Percentiles rank a stretch among this genome's conserved stretches.
Evolutionary conservation across 1,140 invertebrate genomes (phyloP).

Genomic region (Pachypeltis micranthus): DNA sequence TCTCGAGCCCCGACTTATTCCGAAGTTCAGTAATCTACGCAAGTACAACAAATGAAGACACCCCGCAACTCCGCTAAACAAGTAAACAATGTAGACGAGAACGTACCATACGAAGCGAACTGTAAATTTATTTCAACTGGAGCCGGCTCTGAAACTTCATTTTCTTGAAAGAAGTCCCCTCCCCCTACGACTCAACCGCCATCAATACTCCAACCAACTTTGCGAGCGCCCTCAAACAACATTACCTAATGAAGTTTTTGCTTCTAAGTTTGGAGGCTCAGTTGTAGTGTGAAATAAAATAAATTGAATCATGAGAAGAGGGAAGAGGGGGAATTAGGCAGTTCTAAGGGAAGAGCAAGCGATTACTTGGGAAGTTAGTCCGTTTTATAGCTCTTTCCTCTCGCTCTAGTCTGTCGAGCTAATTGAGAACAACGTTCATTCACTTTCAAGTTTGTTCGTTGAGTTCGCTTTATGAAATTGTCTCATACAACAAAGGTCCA

Average conservation of each 20-base stretch:
- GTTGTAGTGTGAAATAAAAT: not conserved
- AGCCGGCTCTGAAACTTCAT: too few relatives aligned
- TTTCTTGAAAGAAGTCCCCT: too few relatives aligned
- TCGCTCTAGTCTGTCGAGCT: conserved; percentile 4
- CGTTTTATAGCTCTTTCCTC: not conserved
- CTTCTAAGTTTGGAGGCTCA: not conserved
- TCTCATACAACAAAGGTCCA: not conserved
- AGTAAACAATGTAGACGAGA: too few relatives aligned
- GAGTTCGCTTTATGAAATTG: conserved; percentile 6
- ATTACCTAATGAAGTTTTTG: conserved; percentile 1
- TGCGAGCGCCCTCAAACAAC: too few relatives aligned
- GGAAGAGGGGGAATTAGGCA: conserved; percentile 1
- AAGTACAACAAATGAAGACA: too few relatives aligned
- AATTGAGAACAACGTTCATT: conserved; percentile 8
- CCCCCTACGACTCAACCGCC: too few relatives aligned
- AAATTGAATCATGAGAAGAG: conserved; percentile 7
- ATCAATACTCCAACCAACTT: too few relatives aligned
- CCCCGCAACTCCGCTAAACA: too few relatives aligned
- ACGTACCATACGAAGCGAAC: too few relatives aligned
- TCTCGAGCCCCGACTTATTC: too few relatives aligned
- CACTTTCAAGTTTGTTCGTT: not conserved
- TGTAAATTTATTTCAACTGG: too few relatives aligned
- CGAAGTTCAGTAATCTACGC: too few relatives aligned
- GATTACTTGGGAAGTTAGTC: not conserved
- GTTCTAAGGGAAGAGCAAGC: not conserved